phyloP scores from a whole-genome alignment of 30 jellyfish, hydroid and myxozoan species.

The Cassiopea andromeda region DNA sequence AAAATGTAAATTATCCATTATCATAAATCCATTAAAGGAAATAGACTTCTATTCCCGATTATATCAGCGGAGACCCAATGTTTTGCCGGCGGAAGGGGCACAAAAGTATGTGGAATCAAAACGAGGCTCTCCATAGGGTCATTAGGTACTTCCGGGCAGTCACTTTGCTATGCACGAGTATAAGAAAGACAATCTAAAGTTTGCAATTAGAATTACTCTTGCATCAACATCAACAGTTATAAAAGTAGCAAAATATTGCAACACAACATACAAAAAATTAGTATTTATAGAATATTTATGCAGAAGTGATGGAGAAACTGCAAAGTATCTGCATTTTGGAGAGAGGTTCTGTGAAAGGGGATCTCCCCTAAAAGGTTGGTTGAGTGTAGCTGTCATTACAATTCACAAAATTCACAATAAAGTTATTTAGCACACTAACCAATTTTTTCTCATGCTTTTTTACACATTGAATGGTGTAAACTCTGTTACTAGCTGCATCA shows the following conservation, averaged over 20 bases:
- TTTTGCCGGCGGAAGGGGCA: no score
- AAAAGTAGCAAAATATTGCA: background rate
- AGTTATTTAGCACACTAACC: background rate
- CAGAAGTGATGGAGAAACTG: background rate
- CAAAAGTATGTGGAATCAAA: no score
- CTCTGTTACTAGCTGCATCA: background rate
- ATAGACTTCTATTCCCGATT: no score
- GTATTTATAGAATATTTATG: background rate
- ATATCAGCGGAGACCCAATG: no score
- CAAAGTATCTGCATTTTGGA: background rate
- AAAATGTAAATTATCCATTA: no score
- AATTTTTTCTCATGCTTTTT: background rate
- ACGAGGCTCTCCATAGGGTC: no score
- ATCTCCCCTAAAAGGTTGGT: background rate
- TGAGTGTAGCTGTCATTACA: background rate
- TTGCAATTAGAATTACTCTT: no score
- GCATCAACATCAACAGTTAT: no score
- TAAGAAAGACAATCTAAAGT: no score
- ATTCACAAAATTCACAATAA: background rate
- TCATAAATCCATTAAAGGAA: no score
- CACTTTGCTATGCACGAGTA: no score
- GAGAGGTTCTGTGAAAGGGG: background rate
- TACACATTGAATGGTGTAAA: background rate
- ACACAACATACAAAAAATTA: background rate
- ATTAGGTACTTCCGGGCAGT: no score